Conservation (phyloP, 2,113 vertebrate species). For the Mormyrus lacerda region DNA sequence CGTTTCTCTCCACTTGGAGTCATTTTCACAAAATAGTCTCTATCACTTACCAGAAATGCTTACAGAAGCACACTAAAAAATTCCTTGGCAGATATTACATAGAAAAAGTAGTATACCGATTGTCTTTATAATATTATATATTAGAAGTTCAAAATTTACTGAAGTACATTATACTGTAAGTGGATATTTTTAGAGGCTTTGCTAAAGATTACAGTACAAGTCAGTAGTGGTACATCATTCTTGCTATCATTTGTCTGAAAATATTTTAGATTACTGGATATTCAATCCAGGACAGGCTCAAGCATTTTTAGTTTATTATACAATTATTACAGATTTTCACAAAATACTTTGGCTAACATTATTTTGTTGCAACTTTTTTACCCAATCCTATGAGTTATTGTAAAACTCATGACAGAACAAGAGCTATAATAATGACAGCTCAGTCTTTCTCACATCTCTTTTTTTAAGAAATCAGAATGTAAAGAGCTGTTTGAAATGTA, state of each 20-base stretch:
- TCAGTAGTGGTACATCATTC: not conserved
- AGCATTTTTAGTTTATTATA: not conserved
- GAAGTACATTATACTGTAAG: not conserved
- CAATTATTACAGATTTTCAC: not conserved
- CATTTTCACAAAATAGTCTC: not conserved
- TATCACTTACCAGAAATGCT: not conserved
- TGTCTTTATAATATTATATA: not conserved
- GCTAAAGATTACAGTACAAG: not conserved
- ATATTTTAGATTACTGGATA: not conserved
- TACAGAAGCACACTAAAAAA: not conserved
- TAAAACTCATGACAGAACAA: not conserved
- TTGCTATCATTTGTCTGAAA: not conserved
- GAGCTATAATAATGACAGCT: not conserved
- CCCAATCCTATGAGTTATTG: not conserved
- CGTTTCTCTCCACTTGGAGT: not conserved
- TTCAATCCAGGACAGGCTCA: not conserved
- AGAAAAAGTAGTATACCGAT: not conserved
- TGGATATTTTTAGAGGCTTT: not conserved
- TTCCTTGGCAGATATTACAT: not conserved
- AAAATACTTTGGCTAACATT: not conserved
- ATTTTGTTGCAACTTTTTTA: not conserved
- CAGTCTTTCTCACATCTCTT: not conserved
- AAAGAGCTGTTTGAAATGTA: not conserved
- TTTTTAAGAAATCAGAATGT: not conserved
- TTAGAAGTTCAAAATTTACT: not conserved